Conservation (phyloP, 2,797 vertebrate genomes). For the Pelodytes ibericus region DNA sequence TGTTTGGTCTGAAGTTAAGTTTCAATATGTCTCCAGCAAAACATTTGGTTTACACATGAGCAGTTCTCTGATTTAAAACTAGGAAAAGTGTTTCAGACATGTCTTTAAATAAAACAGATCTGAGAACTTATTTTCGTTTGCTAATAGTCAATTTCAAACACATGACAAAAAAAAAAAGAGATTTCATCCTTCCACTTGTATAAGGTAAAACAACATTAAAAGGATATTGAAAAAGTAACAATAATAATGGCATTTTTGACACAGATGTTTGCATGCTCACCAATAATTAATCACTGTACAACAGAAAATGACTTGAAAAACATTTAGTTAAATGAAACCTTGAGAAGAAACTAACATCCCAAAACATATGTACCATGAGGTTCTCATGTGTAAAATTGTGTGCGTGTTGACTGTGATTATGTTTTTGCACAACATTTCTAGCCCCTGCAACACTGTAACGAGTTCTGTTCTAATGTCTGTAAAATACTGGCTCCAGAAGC, state of each 20-base stretch:
- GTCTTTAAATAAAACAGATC: slow-evolving; percentile 63
- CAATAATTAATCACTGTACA: neutral
- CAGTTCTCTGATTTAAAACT: slow-evolving; percentile 67
- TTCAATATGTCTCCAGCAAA: slow-evolving; percentile 59
- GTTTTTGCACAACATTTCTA: no score
- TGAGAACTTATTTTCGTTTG: slow-evolving; percentile 22
- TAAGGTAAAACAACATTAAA: neutral
- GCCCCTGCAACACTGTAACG: no score
- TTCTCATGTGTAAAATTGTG: no score
- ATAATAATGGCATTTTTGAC: neutral
- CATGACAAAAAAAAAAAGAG: slow-evolving; percentile 45
- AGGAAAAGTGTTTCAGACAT: slow-evolving; percentile 68
- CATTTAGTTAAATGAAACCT: no score
- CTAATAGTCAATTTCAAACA: slow-evolving; percentile 14
- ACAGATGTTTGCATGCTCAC: neutral
- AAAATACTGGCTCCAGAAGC: no score
- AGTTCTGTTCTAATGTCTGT: no score
- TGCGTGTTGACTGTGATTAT: no score
- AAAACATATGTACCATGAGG: no score
- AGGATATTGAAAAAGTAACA: neutral
- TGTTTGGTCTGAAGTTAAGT: slow-evolving; percentile 37
- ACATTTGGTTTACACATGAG: slow-evolving; percentile 74
- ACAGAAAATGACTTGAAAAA: no score
- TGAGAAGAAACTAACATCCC: no score
- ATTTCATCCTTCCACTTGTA: neutral